Conservation (phyloP, 2,888 invertebrate species). For the Sinentomon sp. region DNA sequence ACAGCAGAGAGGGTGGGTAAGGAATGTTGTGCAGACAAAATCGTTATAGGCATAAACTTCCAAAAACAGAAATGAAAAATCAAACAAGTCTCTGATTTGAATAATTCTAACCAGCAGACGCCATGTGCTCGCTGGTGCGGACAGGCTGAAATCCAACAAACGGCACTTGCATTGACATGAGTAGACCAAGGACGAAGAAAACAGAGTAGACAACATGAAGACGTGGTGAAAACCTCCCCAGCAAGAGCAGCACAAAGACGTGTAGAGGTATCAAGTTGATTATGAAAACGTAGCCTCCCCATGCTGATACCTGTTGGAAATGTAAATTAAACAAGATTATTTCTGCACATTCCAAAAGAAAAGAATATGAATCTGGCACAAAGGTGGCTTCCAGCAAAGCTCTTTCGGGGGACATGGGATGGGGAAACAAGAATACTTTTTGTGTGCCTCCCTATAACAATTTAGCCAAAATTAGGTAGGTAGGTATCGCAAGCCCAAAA, state of each 20-base stretch:
- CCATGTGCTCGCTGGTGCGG: constrained; percentile 97
- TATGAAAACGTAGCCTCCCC: constrained; percentile 99
- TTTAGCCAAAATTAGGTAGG: too few species aligned
- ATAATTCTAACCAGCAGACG: constrained; percentile 43
- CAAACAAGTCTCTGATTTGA: constrained; percentile 2
- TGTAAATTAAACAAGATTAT: not conserved
- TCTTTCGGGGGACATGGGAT: too few species aligned
- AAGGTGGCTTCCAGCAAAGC: too few species aligned
- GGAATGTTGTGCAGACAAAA: too few species aligned
- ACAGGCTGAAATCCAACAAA: constrained; percentile 96
- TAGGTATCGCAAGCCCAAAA: too few species aligned
- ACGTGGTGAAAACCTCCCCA: constrained; percentile 80
- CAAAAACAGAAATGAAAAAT: constrained; percentile 7
- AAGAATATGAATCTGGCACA: not conserved
- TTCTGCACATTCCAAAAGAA: not conserved
- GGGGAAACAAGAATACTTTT: too few species aligned
- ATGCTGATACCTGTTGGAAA: constrained; percentile 55
- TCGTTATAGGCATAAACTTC: not conserved
- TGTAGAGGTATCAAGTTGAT: constrained; percentile 96
- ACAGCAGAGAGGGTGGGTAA: too few species aligned
- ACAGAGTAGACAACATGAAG: constrained; percentile 84
- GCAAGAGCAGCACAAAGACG: constrained; percentile 71
- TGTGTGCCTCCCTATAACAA: too few species aligned
- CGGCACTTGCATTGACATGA: constrained; percentile 91
- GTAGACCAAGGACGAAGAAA: constrained; percentile 81